Conservation (phyloP, 2,888 invertebrate genomes). For the Lycophotia porphyrea region DNA sequence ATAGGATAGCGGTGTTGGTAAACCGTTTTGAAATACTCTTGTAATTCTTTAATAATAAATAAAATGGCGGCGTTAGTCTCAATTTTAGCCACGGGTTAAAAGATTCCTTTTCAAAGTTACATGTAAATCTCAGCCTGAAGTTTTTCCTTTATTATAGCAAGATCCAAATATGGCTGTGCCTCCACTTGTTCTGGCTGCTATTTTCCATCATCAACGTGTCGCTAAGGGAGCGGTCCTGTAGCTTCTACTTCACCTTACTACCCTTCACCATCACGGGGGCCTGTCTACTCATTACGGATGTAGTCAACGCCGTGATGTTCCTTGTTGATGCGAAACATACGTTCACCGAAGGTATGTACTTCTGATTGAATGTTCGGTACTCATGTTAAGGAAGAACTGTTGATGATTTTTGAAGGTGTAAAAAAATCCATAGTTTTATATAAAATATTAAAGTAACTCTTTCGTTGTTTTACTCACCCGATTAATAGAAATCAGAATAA, state of each 20-base stretch:
- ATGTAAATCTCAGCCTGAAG: not conserved
- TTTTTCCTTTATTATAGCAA: slow-evolving; percentile 71
- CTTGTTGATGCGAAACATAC: slow-evolving; percentile 74
- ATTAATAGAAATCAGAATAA: slow-evolving; percentile 10
- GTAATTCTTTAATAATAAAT: too few relatives aligned
- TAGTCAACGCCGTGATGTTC: slow-evolving; percentile 74
- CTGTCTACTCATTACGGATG: slow-evolving; percentile 73
- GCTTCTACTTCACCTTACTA: slow-evolving; percentile 77
- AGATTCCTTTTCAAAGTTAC: not conserved
- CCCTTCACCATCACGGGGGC: slow-evolving; percentile 80
- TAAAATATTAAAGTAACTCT: not conserved
- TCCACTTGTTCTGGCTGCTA: slow-evolving; percentile 79
- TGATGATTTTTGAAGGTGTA: not conserved
- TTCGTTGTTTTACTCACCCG: not conserved
- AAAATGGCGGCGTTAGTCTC: not conserved
- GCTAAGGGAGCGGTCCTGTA: slow-evolving; percentile 74
- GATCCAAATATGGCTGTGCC: slow-evolving; percentile 76
- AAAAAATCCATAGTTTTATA: not conserved
- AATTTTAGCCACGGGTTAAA: not conserved
- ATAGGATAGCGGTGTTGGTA: too few relatives aligned
- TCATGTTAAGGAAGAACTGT: not conserved
- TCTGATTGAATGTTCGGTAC: not conserved
- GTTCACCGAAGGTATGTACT: slow-evolving; percentile 75
- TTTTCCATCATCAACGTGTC: slow-evolving; percentile 74
- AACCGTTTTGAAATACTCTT: too few relatives aligned